Base-by-base conservation (phyloP, 2,888 invertebrate genomes). In the Pandemis heparana region DNA sequence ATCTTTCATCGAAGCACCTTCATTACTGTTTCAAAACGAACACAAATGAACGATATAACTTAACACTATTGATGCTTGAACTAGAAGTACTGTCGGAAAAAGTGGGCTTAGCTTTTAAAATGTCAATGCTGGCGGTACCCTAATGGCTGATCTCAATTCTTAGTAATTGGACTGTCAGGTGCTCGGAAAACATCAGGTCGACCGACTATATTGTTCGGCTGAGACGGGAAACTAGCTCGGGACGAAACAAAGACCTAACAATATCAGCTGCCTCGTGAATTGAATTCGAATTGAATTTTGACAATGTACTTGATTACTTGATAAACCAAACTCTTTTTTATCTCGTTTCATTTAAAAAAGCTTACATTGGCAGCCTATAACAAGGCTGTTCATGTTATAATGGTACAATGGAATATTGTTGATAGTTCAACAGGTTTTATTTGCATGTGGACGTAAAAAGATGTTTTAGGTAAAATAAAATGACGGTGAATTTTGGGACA, bases 141-240 rank as follows among this genome's bases (percentile, higher is more conserved):
- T 62, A n/a, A 5, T 46, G 14, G 62, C 1, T 43, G 18, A n/a
- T 41, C 64, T 61, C 65, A 41, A 59, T 65, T 53, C 70, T 65
- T 64, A 53, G 59, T 79, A 78, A 79, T 79, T 79, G 79, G 76
- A 75, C 76, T 78, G 79, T 79, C 79, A 75, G 71, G 48, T 61
- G 53, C 53, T 53, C 14, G 67, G 63, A 63, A 64, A 67, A 71
- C 75, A 71, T 64, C 59, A 18, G 66, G 51, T 48, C 48, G 56
- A 59, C 18, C 62, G 53, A 48, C 32, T 18, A 51, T 41, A 61
- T 39, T 51, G 51, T 43, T 14, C 5, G 48, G 48, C 16, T 53
- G 12, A 23, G 56, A 48, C 48, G 48, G 7, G 23, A 18, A 56
- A 56, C 56, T 23, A 56, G 56, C 56, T 56, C 12, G 23, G 5